Evolutionary conservation across 2,113 vertebrate species (phyloP), one percentile per base, ranked within the genome.

Genomic region (Garra rufa): DNA sequence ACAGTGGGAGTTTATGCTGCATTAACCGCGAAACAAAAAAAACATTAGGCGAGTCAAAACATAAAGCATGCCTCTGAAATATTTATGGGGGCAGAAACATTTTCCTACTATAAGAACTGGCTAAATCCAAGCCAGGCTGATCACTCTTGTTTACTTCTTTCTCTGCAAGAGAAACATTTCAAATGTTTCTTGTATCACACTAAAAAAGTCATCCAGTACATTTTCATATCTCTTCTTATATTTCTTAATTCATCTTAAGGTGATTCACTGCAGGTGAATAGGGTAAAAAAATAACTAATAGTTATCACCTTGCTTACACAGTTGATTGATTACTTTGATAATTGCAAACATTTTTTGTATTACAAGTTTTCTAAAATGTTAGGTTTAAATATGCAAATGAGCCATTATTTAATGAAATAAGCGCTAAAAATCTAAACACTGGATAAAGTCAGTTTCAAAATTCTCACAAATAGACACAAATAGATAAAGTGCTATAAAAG

Each of bases 11-110:
- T 52, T 85, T 85, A 75, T 67, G 81, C 83, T 61, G 82, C 85
- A 88, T 89, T 91, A 86, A 88, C 84, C 24, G 44, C 87, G 30
- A 75, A 86, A 85, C 63, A 85, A 87, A 89, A n/a, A 86, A 90
- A 91, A 90, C 79, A 88, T 86, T 82, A 87, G 43, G 75, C 30
- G 71, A 91, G 83, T 83, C 57, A 84, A 90, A 85, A 86, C 83
- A 88, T 82, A 86, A 88, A 89, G 78, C 87, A 83, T 7, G 8
- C 69, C 81, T 13, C 65, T 91, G 44, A 91, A 91, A 89, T 88
- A 91, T 91, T 91, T 59, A 91, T 88, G 57, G 48, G 6, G 84
- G 44, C 28, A 67, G 38, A 87, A 82, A 38, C 77, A 50, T 9
- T 63, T 61, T 70, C 24, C 30, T 41, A 38, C 82, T 82, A 74